phyloP scores from a whole-genome alignment of 1,140 invertebrate genomes.

The Diploscapter pachys region DNA sequence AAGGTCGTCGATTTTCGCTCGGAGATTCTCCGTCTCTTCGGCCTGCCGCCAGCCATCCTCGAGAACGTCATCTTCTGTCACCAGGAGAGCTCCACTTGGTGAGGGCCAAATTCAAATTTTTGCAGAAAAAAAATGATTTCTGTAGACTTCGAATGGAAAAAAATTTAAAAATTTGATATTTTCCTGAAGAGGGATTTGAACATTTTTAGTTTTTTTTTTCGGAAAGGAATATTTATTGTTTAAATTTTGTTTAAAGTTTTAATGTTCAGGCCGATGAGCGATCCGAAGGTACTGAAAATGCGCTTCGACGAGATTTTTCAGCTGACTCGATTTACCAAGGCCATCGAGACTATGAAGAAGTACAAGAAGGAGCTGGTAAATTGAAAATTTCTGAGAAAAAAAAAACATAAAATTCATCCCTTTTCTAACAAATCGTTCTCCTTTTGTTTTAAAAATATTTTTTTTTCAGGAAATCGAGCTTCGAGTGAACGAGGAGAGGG shows the following conservation, averaged over 20 bases:
- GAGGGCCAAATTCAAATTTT: slow-evolving; percentile 27
- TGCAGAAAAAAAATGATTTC: not conserved
- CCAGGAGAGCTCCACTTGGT: slow-evolving; percentile 93
- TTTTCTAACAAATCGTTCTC: no score
- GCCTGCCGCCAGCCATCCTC: slow-evolving; percentile 87
- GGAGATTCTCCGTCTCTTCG: slow-evolving; percentile 63
- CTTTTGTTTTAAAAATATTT: no score
- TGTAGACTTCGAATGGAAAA: not conserved
- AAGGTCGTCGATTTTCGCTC: slow-evolving; percentile 48
- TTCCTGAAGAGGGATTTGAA: not conserved
- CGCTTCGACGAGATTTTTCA: slow-evolving; percentile 98
- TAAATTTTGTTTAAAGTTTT: slow-evolving; percentile 2
- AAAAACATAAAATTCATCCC: no score
- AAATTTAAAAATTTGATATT: slow-evolving; percentile 3
- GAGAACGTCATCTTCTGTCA: slow-evolving; percentile 97
- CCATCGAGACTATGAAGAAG: slow-evolving; percentile 76
- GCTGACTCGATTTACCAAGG: slow-evolving; percentile 85
- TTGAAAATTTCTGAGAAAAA: no score
- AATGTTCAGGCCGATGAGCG: slow-evolving; percentile 76
- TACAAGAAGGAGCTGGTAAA: slow-evolving; percentile 67
- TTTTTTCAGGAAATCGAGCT: no score
- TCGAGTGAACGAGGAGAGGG: no score
- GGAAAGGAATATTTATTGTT: slow-evolving; percentile 4
- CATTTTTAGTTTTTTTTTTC: slow-evolving; percentile 4
- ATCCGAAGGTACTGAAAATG: slow-evolving; percentile 86